Percentiles rank a stretch among this genome's conserved stretches.
phyloP scores from a whole-genome alignment of 2,888 invertebrate genomes.

The Zele albiditarsus region DNA sequence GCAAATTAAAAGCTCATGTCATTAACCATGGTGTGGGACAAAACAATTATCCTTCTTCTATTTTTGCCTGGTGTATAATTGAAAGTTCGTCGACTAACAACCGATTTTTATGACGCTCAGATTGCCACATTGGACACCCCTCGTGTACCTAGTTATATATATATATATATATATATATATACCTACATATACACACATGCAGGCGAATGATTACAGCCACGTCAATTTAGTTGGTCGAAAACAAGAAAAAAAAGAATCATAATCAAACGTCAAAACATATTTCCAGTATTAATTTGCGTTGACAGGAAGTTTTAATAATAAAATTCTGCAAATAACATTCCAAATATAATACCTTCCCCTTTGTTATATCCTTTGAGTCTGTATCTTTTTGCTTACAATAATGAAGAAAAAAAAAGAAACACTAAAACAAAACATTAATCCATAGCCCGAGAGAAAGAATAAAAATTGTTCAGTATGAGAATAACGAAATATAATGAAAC shows the following conservation, averaged over 20 bases:
- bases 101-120: conserved; percentile 46
- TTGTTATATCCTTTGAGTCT: no score
- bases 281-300: not conserved
- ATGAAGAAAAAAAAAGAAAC: no score
- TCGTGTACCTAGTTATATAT: not conserved
- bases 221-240: not conserved
- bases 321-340: not conserved
- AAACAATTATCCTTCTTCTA: no score
- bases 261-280: not conserved
- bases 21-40: no score
- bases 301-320: not conserved
- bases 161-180: not conserved
- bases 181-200: not conserved
- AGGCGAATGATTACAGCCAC: not conserved
- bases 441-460: no score
- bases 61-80: conserved; percentile 24
- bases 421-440: no score
- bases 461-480: no score
- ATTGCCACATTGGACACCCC: not conserved
- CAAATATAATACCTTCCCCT: no score
- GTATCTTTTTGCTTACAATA: no score
- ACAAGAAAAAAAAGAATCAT: not conserved
- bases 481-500: no score
- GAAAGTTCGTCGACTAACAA: conserved; percentile 48
- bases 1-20: no score